These are phyloP conservation scores for Triplophysa rosa DNA, from an alignment of 2,113 vertebrate species.

Conservation along the genomic window DNA sequence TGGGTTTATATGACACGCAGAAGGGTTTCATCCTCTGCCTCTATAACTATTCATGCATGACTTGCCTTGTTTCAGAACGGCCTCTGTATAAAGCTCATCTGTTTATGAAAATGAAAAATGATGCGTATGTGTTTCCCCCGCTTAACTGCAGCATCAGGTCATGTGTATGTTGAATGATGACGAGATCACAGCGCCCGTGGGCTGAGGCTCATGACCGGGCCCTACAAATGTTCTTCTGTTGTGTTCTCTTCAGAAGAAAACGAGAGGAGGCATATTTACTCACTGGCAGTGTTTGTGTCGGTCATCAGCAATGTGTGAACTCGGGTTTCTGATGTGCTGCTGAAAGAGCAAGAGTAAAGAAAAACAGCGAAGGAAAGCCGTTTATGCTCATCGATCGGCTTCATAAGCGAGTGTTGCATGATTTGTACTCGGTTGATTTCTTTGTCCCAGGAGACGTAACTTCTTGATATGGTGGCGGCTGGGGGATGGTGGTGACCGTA, in stretches of 20 bases:
- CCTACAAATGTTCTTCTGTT: conserved; percentile 15
- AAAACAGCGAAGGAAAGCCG: conserved; percentile 5
- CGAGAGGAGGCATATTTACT: conserved; percentile 17
- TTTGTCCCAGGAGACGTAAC: not conserved
- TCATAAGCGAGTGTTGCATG: not conserved
- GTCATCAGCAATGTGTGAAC: conserved; percentile 23
- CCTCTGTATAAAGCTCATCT: not conserved
- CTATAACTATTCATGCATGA: not conserved
- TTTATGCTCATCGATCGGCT: conserved; percentile 7
- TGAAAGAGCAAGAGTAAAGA: conserved; percentile 2
- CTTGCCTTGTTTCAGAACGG: not conserved
- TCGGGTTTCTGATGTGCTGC: conserved; percentile 30
- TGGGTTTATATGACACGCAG: conserved; percentile 15
- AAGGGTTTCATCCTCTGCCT: conserved; percentile 1
- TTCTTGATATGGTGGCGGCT: conserved; percentile 21
- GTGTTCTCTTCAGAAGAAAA: conserved; percentile 16
- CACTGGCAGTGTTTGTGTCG: not conserved
- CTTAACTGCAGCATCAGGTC: conserved; percentile 1
- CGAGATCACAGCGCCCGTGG: not conserved
- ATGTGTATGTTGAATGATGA: conserved; percentile 3
- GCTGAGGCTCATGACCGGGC: conserved; percentile 14
- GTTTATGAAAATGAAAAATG: not conserved
- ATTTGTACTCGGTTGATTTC: not conserved
- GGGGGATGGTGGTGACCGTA: not conserved
- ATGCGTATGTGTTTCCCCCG: not conserved